Evolutionary conservation across 2,888 invertebrate genomes (phyloP).

Genomic region (Itoplectis maculator): DNA sequence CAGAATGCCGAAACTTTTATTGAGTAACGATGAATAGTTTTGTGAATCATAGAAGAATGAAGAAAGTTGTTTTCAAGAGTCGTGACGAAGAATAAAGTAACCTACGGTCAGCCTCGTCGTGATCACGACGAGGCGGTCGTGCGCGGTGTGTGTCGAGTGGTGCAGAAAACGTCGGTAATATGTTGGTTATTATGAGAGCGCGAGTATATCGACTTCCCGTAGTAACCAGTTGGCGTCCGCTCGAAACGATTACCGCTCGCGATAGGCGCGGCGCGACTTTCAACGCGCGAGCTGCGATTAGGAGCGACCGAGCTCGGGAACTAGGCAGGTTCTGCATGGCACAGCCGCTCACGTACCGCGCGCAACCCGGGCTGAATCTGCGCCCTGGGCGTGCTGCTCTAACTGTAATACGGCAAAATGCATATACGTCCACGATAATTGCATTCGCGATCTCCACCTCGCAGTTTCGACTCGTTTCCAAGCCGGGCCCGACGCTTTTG

Average conservation of each 20-base stretch:
- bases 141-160: background rate
- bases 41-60: no score
- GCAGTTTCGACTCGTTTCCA: slow-evolving; percentile 26
- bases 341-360: background rate
- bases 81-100: background rate
- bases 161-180: background rate
- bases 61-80: background rate
- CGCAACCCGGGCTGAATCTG: slow-evolving; percentile 9
- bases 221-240: slow-evolving; percentile 37
- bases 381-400: slow-evolving; percentile 4
- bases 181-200: slow-evolving; percentile 20
- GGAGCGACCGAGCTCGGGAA: slow-evolving; percentile 9
- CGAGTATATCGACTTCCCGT: slow-evolving; percentile 31
- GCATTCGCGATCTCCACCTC: slow-evolving; percentile 19
- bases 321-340: background rate
- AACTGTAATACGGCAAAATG: slow-evolving; percentile 22
- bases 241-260: slow-evolving; percentile 29
- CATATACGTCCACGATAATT: slow-evolving; percentile 38
- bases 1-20: no score
- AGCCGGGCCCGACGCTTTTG: slow-evolving; percentile 9
- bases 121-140: background rate
- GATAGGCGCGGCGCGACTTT: slow-evolving; percentile 47
- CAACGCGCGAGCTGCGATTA: slow-evolving; percentile 23
- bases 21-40: no score
- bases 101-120: background rate